Evolutionary conservation across 1,140 invertebrate species (phyloP), one percentile per base, ranked within the genome.

Genomic region (Drosophila pallidifrons): DNA sequence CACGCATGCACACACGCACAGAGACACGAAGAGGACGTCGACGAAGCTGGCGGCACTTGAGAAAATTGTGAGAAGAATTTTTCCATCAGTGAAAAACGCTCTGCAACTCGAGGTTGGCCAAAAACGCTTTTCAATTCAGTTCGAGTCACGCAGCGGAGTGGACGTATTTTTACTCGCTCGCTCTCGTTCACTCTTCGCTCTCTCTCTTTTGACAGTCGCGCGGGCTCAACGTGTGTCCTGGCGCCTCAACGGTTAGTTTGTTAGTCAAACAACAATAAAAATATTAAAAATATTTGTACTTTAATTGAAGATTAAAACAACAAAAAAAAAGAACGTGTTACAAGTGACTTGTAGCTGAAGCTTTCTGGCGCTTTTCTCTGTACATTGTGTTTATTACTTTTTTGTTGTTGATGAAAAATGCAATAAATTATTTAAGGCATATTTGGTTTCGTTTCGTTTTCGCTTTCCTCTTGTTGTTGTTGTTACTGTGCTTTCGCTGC

Each of bases 351-450:
- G 20, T 43, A 61, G 54, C 8, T 54, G 38, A 10, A 2, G 11
- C 10, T 43, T n/a, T 60, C 15, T 30, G 0, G 5, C 20, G 20
- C 41, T 15, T 25, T 13, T 10, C 20, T 74, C 16, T 52, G 25
- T 60, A 47, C 38, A 47, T 49, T 69, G 55, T 28, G 11, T 47
- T 47, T 11, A n/a, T n/a, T 25, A 30, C 28, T 51, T 64, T 54
- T 15, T 16, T 61, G 7, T 38, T 38, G 35, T 67, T 58, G 13
- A 45, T 55, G 28, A 61, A 66, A 75, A 81, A 76, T 83, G 71
- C 71, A 77, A 76, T 89, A 72, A 81, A 88, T 88, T 81, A 88
- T 88, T 88, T 81, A 88, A 79, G 74, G 77, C 70, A 81, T 89
- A 83, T 79, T 43, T 43, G 71, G 71, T 82, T 87, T 82, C 77